A percentile compares a stretch with the other conserved stretches of the same genome.
These are phyloP conservation scores for Rhabditoides inermis DNA, from an alignment of 2,888 invertebrate genomes.

Conservation along the genomic window DNA sequence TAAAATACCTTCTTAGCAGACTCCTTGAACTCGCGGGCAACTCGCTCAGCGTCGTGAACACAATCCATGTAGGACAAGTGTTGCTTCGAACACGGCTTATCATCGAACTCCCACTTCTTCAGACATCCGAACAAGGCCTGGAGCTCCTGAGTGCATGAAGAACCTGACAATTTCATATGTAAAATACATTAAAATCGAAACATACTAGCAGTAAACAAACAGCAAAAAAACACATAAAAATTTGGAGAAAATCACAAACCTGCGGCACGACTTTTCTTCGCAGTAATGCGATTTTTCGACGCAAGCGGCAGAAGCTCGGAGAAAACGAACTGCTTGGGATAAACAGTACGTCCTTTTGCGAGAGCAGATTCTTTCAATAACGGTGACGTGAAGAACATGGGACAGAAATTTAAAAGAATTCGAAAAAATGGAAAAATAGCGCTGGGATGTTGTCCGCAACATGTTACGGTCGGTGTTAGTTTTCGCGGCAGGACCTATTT, in stretches of 20 bases:
- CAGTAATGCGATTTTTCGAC: constrained; percentile 34
- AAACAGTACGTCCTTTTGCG: constrained; percentile 22
- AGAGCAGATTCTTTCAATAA: constrained; percentile 23
- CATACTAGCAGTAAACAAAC: constrained; percentile 1
- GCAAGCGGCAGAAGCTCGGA: constrained; percentile 40
- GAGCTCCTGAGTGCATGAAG: constrained; percentile 46
- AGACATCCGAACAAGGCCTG: constrained; percentile 47
- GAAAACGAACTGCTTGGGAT: constrained; percentile 31
- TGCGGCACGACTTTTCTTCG: constrained; percentile 24
- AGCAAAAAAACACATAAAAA: not conserved
- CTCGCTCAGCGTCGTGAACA: constrained; percentile 30
- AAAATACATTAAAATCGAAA: not conserved
- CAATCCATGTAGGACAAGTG: constrained; percentile 42
- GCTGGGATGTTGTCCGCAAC: no score
- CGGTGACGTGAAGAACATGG: constrained; percentile 14
- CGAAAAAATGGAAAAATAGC: constrained; percentile 1
- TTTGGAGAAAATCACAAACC: constrained; percentile 23
- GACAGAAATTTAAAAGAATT: constrained; percentile 7
- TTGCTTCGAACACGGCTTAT: constrained; percentile 39
- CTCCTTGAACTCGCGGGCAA: constrained; percentile 32
- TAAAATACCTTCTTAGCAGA: constrained; percentile 31
- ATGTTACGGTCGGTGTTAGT: not conserved
- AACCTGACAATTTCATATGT: constrained; percentile 23
- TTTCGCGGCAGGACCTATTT: constrained; percentile 3
- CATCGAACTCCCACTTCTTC: constrained; percentile 51